A percentile compares a stretch with the other conserved stretches of the same genome.
Evolutionary conservation across 2,888 invertebrate genomes (phyloP).

Genomic region (Athrips mouffetella): DNA sequence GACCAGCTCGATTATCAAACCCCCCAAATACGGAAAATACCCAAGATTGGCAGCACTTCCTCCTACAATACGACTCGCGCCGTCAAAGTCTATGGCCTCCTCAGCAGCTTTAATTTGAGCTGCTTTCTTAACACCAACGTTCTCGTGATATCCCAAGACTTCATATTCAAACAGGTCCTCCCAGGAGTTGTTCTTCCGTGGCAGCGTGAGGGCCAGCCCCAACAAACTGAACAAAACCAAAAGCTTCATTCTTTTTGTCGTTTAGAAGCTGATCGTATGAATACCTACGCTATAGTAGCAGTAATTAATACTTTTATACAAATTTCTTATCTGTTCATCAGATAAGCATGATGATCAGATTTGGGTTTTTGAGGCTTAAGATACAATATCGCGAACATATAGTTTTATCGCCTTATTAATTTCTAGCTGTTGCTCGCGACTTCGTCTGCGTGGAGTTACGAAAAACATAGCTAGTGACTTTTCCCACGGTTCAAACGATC

Average conservation of each 20-base stretch:
- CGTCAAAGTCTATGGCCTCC: neutral
- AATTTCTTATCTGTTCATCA: too few species aligned
- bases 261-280: too few species aligned
- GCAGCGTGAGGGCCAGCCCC: neutral
- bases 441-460: too few species aligned
- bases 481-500: too few species aligned
- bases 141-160: neutral
- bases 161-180: neutral
- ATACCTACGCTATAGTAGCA: too few species aligned
- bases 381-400: too few species aligned
- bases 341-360: too few species aligned
- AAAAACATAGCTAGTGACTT: too few species aligned
- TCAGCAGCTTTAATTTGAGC: neutral
- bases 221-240: neutral
- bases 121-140: neutral
- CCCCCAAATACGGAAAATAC: neutral
- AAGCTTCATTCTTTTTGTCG: neutral
- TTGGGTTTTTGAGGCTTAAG: too few species aligned
- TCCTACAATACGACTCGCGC: neutral
- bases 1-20: neutral
- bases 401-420: too few species aligned
- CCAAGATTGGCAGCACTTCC: neutral
- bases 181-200: neutral
- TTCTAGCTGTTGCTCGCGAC: too few species aligned
- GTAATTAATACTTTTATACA: neutral